Evolutionary conservation across 2,113 vertebrate genomes (phyloP), one percentile per base, ranked within the genome.

Genomic region (Corythornis cristatus): DNA sequence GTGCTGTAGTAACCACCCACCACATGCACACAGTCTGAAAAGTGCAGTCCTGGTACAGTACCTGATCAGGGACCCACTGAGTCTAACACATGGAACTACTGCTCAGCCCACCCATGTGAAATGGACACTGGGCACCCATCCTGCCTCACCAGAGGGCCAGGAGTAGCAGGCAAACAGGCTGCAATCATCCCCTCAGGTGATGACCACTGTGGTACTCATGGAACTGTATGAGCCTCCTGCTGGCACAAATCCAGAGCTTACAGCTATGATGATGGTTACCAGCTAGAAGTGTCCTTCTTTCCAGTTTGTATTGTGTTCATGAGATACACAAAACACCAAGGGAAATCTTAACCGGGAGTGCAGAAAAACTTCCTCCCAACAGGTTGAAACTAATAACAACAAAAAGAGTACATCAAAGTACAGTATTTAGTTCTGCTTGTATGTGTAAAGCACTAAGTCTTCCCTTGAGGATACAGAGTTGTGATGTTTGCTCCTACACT

Each of bases 371-470:
- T 83, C 76, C 37, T 73, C 68, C 86, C 83, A 35, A 88, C 82
- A 96, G 76, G 94, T 83, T 88, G 76, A 77, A 93, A 90, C 67
- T 67, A 91, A 22, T 57, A 92, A 92, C 40, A 81, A 79, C 45
- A 78, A 72, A 70, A 88, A 43, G 46, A 93, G 60, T 65, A 96
- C 95, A 95, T 97, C 96, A 97, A 97, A 96, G 96, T 87, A 46
- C 37, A 92, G 82, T 76, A 94, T 95, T 96, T 96, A 96, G 96
- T 97, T 97, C 95, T 96, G 96, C 93, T 94, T 89, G 89, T 96
- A 93, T 92, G 88, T 94, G 85, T 83, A 95, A 96, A 96, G 93
- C 79, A 60, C 83, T 92, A 93, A 96, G 95, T 91, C 88, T 66
- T 93, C 96, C 96, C 96, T 95, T 73, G 89, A 95, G 96, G 89